Percentiles rank a stretch among this genome's conserved stretches.
phyloP scores from a whole-genome alignment of 1,140 invertebrate species.

The Oncopodura yosiiana region DNA sequence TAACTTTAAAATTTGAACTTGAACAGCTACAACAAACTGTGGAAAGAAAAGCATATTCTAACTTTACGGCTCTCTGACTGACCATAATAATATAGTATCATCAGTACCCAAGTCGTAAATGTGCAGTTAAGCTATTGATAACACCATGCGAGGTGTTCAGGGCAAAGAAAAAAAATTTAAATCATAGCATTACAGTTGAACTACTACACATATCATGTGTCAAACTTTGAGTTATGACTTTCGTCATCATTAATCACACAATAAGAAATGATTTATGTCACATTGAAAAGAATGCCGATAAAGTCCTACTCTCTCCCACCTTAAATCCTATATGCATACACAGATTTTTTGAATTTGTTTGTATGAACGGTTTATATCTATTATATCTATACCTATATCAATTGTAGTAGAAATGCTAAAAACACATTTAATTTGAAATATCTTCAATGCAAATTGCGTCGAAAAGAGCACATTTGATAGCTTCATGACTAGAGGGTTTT shows the following conservation, averaged over 20 bases:
- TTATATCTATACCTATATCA: background rate
- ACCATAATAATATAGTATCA: no score
- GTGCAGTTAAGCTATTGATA: no score
- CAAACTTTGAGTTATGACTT: constrained; percentile 15
- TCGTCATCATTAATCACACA: constrained; percentile 4
- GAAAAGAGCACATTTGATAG: no score
- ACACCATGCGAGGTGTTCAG: constrained; percentile 1
- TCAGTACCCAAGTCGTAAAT: no score
- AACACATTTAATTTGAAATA: no score
- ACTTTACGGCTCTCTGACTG: no score
- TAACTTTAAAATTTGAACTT: no score
- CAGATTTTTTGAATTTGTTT: background rate
- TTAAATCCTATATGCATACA: background rate
- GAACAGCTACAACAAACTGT: no score
- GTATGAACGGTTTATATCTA: background rate
- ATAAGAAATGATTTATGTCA: constrained; percentile 7
- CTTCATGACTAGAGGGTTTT: no score
- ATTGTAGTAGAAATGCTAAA: background rate
- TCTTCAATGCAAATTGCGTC: no score
- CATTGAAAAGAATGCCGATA: constrained; percentile 22
- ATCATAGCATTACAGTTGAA: background rate
- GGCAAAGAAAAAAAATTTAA: constrained; percentile 7
- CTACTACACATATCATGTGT: background rate
- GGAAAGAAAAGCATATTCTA: no score
- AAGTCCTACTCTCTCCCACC: background rate